Evolutionary conservation across 2,113 vertebrate species (phyloP).

Genomic region (Gallinago media): DNA sequence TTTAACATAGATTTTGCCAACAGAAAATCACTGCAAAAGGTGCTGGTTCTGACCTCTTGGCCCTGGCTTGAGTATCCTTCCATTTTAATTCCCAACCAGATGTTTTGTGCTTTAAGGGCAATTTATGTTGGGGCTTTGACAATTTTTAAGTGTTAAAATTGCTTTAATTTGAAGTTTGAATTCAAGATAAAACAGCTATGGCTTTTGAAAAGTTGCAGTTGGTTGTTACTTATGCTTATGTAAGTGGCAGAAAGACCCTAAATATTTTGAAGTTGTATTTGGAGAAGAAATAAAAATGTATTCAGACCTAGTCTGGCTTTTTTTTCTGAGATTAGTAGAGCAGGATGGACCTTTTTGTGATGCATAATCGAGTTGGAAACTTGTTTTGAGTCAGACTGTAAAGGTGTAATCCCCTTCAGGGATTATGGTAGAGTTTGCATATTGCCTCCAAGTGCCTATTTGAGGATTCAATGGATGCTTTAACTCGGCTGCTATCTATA

Average conservation of each 20-base stretch:
- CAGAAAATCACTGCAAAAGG: background rate
- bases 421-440: background rate
- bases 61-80: background rate
- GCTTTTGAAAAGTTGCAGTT: background rate
- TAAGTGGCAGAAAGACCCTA: background rate
- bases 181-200: background rate
- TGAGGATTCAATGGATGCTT: background rate
- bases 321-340: background rate
- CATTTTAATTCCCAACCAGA: background rate
- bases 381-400: background rate
- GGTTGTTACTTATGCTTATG: background rate
- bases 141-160: background rate
- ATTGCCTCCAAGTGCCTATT: background rate
- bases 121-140: background rate
- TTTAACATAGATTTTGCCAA: background rate
- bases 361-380: background rate
- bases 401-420: background rate
- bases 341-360: background rate
- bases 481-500: background rate
- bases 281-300: background rate
- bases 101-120: background rate
- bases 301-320: background rate
- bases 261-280: background rate
- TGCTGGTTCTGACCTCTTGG: background rate
- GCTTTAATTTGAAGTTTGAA: background rate